These are phyloP conservation scores for Galeopterus variegatus DNA, from an alignment of 2,113 vertebrate genomes.

Conservation along the genomic window DNA sequence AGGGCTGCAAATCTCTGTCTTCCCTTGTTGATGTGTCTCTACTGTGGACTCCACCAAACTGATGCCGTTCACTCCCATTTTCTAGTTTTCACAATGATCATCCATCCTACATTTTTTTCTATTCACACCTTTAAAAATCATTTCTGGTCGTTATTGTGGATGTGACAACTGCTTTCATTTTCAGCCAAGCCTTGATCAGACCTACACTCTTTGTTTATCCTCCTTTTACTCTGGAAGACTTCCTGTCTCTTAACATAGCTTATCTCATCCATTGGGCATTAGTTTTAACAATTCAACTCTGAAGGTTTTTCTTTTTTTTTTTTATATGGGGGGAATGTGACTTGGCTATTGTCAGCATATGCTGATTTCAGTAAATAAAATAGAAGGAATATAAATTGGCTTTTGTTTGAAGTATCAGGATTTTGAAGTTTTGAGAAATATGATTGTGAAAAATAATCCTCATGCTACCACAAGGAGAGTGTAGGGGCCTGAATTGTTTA, in stretches of 20 bases:
- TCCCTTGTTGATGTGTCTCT: not conserved
- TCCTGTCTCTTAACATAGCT: slow-evolving; percentile 7
- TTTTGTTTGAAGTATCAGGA: slow-evolving; percentile 18
- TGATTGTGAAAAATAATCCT: not conserved
- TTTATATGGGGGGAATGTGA: rapidly evolving
- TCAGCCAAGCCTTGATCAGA: not conserved
- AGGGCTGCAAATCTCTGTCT: not conserved
- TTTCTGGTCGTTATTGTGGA: not conserved
- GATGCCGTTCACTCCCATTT: rapidly evolving
- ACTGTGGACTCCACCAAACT: rapidly evolving
- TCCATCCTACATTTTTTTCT: not conserved
- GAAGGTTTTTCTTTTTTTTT: not conserved
- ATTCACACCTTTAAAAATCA: not conserved
- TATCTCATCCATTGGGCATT: not conserved
- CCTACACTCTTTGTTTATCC: not conserved
- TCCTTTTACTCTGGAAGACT: slow-evolving; percentile 35
- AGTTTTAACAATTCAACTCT: not conserved
- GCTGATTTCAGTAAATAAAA: slow-evolving; percentile 1
- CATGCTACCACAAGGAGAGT: not conserved
- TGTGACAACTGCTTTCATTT: slow-evolving; percentile 30
- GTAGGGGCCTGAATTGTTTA: not conserved
- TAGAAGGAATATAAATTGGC: not conserved
- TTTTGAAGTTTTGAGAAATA: slow-evolving; percentile 10
- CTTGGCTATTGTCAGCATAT: not conserved
- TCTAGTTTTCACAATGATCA: not conserved